Conservation (phyloP, 2,888 invertebrate species). For the Pollenia griseotomentosa region DNA sequence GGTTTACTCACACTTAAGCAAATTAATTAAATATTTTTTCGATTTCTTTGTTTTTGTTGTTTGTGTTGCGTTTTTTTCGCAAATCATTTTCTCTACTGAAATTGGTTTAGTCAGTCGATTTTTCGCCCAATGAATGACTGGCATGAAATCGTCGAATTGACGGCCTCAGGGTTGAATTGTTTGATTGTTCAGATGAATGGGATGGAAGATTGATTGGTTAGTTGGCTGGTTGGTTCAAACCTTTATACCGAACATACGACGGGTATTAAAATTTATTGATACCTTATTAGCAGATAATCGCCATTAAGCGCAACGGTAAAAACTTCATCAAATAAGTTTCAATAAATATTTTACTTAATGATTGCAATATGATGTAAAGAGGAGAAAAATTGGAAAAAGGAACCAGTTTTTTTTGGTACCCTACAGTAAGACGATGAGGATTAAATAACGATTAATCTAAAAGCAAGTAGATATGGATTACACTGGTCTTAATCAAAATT, state of each 20-base stretch:
- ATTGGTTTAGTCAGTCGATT: background rate
- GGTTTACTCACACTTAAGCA: constrained; percentile 69
- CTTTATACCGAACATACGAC: background rate
- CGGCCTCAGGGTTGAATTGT: constrained; percentile 55
- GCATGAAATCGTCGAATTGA: background rate
- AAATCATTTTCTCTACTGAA: constrained; percentile 49
- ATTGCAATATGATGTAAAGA: constrained; percentile 43
- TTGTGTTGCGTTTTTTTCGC: constrained; percentile 34
- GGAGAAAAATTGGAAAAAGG: background rate
- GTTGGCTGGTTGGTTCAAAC: constrained; percentile 15
- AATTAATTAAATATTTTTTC: constrained; percentile 70
- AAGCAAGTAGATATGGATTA: no score
- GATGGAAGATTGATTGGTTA: constrained; percentile 19
- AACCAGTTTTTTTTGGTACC: background rate
- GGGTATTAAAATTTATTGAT: constrained; percentile 78
- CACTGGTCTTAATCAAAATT: no score
- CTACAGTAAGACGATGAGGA: constrained; percentile 1
- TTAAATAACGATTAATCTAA: no score
- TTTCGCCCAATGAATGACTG: constrained; percentile 30
- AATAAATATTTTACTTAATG: constrained; percentile 52
- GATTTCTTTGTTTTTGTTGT: constrained; percentile 42
- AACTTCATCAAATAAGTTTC: constrained; percentile 64
- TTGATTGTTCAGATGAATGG: constrained; percentile 39
- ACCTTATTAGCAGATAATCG: constrained; percentile 83
- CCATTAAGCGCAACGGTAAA: constrained; percentile 79